Evolutionary conservation across 1,140 invertebrate genomes (phyloP), one percentile per base, ranked within the genome.

Genomic region (Drosophila orena): DNA sequence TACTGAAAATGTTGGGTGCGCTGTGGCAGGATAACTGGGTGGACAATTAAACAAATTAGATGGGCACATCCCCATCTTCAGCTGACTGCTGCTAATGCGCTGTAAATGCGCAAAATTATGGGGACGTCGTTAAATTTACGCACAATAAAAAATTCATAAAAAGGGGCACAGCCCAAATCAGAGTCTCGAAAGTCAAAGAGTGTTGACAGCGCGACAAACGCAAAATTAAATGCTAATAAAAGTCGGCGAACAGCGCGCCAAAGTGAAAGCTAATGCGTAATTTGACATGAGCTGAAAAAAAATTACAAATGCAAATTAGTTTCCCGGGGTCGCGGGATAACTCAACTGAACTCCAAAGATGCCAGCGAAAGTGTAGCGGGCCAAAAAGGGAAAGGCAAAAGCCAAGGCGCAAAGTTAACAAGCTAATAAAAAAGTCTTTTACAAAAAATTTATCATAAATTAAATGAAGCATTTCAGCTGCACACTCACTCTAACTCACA

Each of bases 301-400:
- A 44, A 90, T 90, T 90, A 88, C 77, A 75, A 86, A 90, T 90
- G 86, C 88, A 86, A 88, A 90, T 90, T 90, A 90, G 72, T 79
- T 70, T 72, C 62, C n/a, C 34, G 35, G 61, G 70, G 56, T 30
- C 50, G 47, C 47, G 59, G 44, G n/a, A n/a, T n/a, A 58, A n/a
- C 24, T 47, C 20, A 58, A n/a, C 35, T 44, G n/a, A 15, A 37
- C 44, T 38, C 42, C 46, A 40, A 49, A 53, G 58, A 57, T 44
- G 40, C 40, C 8, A 34, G 40, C 20, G 22, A 62, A 69, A 56
- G 53, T 53, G 68, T 47, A 38, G 7, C 43, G 56, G 34, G 64
- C 42, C 11, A 12, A 38, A 81, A 62, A 60, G 24, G 38, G 47
- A 42, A 76, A 47, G 44, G 56, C 56, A 76, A 61, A 76, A 61